Conservation (phyloP, 2,797 vertebrate genomes). For the Salmo trutta region DNA sequence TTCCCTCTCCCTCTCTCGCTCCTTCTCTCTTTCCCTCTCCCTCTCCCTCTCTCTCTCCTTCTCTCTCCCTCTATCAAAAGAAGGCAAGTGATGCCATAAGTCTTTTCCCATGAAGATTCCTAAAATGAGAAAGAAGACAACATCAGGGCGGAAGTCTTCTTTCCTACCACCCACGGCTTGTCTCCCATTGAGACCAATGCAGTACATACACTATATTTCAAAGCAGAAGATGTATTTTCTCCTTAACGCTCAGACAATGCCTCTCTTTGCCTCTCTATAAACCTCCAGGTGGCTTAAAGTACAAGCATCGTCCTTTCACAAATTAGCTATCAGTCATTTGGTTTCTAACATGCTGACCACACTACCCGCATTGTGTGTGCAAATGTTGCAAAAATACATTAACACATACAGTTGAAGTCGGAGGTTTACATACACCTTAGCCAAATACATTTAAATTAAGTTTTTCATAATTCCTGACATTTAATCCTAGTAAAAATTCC, state of each 20-base stretch:
- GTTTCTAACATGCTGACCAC: not conserved
- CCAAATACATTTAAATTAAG: too few species aligned
- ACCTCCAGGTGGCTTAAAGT: conserved; percentile 7
- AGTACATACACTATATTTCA: conserved; percentile 7
- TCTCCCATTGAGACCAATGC: conserved; percentile 22
- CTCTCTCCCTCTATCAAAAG: not conserved
- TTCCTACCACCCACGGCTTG: conserved; percentile 20
- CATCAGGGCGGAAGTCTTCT: not conserved
- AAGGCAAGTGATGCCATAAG: not conserved
- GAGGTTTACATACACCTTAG: too few species aligned
- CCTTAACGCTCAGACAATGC: conserved; percentile 16
- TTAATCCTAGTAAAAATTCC: too few species aligned
- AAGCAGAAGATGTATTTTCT: conserved; percentile 18
- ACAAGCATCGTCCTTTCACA: conserved; percentile 34
- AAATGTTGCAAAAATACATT: too few species aligned
- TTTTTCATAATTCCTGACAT: too few species aligned
- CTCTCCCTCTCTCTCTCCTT: too few species aligned
- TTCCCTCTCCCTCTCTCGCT: too few species aligned
- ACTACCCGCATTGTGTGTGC: not conserved
- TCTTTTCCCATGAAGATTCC: conserved; percentile 22
- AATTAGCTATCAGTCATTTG: conserved; percentile 32
- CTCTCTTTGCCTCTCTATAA: conserved; percentile 12
- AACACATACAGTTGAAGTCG: too few species aligned
- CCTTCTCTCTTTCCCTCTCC: too few species aligned
- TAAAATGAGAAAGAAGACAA: too few species aligned